A percentile compares a stretch with the other conserved stretches of the same genome.
These are phyloP conservation scores for Leptinotarsa rubiginosa DNA, from an alignment of 2,888 invertebrate genomes.

Conservation along the genomic window DNA sequence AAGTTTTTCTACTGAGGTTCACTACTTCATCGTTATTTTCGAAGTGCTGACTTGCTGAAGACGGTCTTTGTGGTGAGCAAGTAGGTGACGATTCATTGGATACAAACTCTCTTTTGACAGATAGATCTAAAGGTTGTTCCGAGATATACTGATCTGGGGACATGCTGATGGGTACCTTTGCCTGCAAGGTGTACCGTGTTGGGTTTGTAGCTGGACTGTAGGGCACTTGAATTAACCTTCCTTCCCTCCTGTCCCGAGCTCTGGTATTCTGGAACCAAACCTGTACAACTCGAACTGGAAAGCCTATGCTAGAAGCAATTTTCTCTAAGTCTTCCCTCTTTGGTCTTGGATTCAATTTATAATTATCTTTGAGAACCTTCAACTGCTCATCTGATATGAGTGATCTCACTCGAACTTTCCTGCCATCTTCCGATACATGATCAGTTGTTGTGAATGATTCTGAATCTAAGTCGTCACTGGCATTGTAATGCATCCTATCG, in stretches of 20 bases:
- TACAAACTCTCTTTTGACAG: conserved; percentile 79
- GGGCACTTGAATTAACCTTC: conserved; percentile 67
- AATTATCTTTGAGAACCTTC: conserved; percentile 88
- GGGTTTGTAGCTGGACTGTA: conserved; percentile 62
- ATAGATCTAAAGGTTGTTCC: conserved; percentile 92
- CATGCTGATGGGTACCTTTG: conserved; percentile 33
- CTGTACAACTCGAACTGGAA: conserved; percentile 85
- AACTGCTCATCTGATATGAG: conserved; percentile 95
- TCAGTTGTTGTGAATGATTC: conserved; percentile 69
- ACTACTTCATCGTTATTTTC: conserved; percentile 79
- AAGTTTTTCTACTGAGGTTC: conserved; percentile 80
- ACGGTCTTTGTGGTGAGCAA: conserved; percentile 74
- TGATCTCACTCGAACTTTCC: conserved; percentile 91
- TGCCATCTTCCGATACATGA: conserved; percentile 70
- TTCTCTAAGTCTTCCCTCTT: conserved; percentile 92
- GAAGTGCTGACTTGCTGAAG: conserved; percentile 72
- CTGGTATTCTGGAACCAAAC: conserved; percentile 98
- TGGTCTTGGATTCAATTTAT: conserved; percentile 90
- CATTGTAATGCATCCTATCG: conserved; percentile 63
- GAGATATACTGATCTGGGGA: conserved; percentile 53
- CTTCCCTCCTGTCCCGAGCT: conserved; percentile 85
- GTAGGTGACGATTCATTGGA: conserved; percentile 72
- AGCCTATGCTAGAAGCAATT: conserved; percentile 83
- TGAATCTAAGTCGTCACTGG: conserved; percentile 69
- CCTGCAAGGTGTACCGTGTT: conserved; percentile 42